These are phyloP conservation scores for Rhagoletis pomonella DNA, from an alignment of 1,140 invertebrate genomes.

Conservation along the genomic window DNA sequence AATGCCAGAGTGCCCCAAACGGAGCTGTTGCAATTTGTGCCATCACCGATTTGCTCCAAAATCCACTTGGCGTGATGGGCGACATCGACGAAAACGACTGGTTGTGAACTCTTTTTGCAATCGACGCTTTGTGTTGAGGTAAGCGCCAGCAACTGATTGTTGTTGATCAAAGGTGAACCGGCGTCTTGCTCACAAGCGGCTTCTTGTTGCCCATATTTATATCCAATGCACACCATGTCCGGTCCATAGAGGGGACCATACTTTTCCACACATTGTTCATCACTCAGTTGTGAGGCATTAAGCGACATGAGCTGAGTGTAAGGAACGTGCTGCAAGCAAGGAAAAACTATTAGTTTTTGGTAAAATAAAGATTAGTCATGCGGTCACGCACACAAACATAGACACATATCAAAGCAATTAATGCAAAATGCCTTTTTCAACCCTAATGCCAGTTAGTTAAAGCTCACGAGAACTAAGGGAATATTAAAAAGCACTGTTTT, in stretches of 20 bases:
- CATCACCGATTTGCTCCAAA: slow-evolving; percentile 62
- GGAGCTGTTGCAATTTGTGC: slow-evolving; percentile 66
- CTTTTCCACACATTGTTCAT: slow-evolving; percentile 10
- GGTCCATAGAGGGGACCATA: slow-evolving; percentile 39
- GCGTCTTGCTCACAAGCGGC: slow-evolving; percentile 57
- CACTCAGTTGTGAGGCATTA: slow-evolving; percentile 20
- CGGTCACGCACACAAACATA: no score
- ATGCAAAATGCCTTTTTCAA: no score
- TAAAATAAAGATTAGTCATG: no score
- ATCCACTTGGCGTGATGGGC: slow-evolving; percentile 68
- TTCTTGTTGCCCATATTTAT: not conserved
- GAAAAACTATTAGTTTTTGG: not conserved
- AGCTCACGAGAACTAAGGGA: no score
- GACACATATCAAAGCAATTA: no score
- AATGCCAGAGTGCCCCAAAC: slow-evolving; percentile 66
- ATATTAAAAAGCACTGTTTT: no score
- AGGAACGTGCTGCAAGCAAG: not conserved
- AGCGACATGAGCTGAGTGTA: slow-evolving; percentile 50
- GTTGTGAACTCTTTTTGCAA: not conserved
- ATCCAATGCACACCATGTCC: slow-evolving; percentile 47
- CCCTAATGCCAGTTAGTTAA: no score
- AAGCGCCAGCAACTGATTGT: slow-evolving; percentile 54
- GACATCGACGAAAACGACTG: slow-evolving; percentile 63
- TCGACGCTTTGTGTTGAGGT: not conserved
- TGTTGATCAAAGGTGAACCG: slow-evolving; percentile 62